These are phyloP conservation scores for Helicolenus hilgendorfi DNA, from an alignment of 2,797 vertebrate genomes.

Conservation along the genomic window DNA sequence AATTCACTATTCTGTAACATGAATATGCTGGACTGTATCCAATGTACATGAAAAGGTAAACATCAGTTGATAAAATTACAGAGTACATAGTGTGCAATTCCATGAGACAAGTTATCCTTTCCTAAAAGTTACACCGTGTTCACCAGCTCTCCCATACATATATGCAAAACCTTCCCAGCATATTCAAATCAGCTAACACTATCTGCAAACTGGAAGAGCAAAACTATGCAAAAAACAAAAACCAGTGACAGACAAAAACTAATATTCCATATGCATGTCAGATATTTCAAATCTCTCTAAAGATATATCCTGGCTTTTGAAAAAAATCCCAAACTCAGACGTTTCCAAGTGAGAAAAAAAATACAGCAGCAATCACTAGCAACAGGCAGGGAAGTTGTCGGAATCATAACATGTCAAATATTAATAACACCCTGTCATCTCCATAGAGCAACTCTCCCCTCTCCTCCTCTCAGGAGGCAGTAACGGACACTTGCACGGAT, in stretches of 20 bases:
- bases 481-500: conserved; percentile 25
- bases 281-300: background rate
- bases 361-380: conserved; percentile 52
- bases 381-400: conserved; percentile 85
- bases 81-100: background rate
- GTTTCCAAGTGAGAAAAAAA: background rate
- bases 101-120: background rate
- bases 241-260: background rate
- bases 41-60: background rate
- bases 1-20: background rate
- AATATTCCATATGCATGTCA: conserved; percentile 14
- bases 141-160: background rate
- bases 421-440: conserved; percentile 60
- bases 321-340: background rate
- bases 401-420: conserved; percentile 73
- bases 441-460: conserved; percentile 35
- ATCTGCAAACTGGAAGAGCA: conserved; percentile 2
- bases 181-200: conserved; percentile 49
- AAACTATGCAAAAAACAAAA: conserved; percentile 1
- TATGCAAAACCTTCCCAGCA: conserved; percentile 25
- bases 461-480: conserved; percentile 34
- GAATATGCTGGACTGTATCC: background rate
- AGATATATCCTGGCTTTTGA: background rate
- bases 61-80: background rate
- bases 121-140: conserved; percentile 36